Evolutionary conservation across 2,888 invertebrate species (phyloP).

Genomic region (Synergus umbraculus): DNA sequence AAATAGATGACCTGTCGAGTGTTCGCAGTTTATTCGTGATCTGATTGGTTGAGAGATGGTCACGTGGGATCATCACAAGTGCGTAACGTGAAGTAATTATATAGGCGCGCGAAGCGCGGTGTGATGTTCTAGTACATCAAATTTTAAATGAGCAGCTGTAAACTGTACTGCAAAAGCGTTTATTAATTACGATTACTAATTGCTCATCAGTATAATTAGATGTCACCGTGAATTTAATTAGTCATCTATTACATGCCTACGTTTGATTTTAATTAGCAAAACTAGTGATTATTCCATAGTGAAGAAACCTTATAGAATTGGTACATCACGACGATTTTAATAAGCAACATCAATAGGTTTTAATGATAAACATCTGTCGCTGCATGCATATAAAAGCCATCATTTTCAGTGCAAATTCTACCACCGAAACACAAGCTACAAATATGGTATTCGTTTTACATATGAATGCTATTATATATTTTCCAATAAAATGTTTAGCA

Average conservation of each 20-base stretch:
- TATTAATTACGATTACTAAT: background rate
- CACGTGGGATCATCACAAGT: no score
- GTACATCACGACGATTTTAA: background rate
- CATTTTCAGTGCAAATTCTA: background rate
- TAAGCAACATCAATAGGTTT: background rate
- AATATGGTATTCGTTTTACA: background rate
- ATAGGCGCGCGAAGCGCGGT: no score
- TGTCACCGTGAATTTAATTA: background rate
- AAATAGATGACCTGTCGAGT: no score
- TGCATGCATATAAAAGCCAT: constrained; percentile 24
- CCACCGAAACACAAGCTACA: background rate
- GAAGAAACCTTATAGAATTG: background rate
- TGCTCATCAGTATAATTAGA: background rate
- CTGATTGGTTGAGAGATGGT: no score
- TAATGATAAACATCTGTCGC: background rate
- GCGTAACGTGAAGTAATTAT: no score
- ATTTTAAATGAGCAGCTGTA: background rate
- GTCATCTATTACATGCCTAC: background rate
- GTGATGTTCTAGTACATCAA: no score
- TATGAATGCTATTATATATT: background rate
- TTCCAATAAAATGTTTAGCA: background rate
- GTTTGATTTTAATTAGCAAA: background rate
- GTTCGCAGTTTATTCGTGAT: no score
- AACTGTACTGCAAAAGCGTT: background rate
- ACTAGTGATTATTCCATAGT: no score